Evolutionary conservation across 1,140 invertebrate species (phyloP).

Genomic region (Zeugodacus cucurbitae): DNA sequence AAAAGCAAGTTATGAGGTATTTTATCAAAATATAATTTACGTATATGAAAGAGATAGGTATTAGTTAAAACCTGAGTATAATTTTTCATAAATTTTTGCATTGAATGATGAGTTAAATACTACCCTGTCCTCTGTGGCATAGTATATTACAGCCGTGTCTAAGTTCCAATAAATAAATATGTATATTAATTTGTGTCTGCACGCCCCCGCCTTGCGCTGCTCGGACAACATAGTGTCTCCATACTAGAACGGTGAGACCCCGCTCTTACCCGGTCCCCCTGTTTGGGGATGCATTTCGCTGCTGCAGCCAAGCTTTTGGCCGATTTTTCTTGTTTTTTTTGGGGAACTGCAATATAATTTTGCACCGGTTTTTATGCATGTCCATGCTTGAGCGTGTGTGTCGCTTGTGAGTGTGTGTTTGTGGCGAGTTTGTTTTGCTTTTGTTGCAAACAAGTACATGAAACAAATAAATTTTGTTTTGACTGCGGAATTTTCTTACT

Average conservation of each 20-base stretch:
- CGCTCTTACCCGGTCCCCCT: background rate
- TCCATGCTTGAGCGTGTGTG: background rate
- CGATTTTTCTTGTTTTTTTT: constrained; percentile 3
- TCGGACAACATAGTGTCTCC: background rate
- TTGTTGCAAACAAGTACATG: constrained; percentile 22
- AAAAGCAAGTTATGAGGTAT: no score
- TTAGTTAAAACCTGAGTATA: no score
- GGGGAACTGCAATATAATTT: background rate
- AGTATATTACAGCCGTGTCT: background rate
- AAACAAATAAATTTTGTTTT: constrained; percentile 46
- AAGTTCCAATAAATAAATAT: constrained; percentile 36
- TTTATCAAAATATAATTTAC: no score
- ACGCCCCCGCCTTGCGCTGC: background rate
- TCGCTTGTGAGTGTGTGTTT: background rate
- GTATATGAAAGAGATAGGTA: no score
- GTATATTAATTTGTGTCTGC: constrained; percentile 22
- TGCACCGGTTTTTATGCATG: background rate
- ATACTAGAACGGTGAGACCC: background rate
- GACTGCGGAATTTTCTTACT: constrained; percentile 36
- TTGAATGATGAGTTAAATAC: no score
- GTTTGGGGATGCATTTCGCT: background rate
- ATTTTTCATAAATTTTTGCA: no score
- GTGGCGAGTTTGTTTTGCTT: background rate
- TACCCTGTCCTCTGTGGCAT: no score
- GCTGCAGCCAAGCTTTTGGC: background rate